A percentile compares a stretch with the other conserved stretches of the same genome.
These are phyloP conservation scores for Scrobipalpa costella DNA, from an alignment of 2,888 invertebrate genomes.

Conservation along the genomic window DNA sequence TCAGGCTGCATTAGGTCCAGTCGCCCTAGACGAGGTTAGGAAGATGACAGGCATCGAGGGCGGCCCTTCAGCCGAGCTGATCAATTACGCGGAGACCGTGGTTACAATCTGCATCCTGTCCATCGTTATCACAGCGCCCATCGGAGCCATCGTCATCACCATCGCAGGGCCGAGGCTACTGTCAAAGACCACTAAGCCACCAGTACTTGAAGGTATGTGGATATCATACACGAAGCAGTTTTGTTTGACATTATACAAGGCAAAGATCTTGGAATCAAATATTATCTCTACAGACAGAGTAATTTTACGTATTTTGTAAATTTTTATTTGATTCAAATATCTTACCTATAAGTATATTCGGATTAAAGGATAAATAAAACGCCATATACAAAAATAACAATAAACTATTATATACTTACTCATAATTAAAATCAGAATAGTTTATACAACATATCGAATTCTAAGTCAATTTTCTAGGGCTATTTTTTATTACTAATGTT, in stretches of 20 bases:
- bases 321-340: no score
- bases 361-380: no score
- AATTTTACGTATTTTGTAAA: no score
- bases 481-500: not conserved
- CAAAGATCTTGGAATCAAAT: no score
- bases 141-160: conserved; percentile 91
- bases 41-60: conserved; percentile 52
- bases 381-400: no score
- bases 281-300: no score
- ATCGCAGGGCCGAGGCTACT: conserved; percentile 88
- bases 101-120: conserved; percentile 90
- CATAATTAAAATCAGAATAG: no score
- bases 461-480: no score
- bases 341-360: no score
- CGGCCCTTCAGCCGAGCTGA: conserved; percentile 67
- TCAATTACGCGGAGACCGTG: conserved; percentile 84
- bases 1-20: conserved; percentile 91
- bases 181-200: conserved; percentile 88
- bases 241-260: no score
- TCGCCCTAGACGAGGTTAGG: conserved; percentile 84
- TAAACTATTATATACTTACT: no score
- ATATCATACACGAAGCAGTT: not conserved
- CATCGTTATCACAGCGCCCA: conserved; percentile 91
- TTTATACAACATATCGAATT: no score
- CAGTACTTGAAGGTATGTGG: conserved; percentile 81